Percentiles rank a stretch among this genome's conserved stretches.
phyloP scores from a whole-genome alignment of 1,140 invertebrate species.

The Eueides isabella region DNA sequence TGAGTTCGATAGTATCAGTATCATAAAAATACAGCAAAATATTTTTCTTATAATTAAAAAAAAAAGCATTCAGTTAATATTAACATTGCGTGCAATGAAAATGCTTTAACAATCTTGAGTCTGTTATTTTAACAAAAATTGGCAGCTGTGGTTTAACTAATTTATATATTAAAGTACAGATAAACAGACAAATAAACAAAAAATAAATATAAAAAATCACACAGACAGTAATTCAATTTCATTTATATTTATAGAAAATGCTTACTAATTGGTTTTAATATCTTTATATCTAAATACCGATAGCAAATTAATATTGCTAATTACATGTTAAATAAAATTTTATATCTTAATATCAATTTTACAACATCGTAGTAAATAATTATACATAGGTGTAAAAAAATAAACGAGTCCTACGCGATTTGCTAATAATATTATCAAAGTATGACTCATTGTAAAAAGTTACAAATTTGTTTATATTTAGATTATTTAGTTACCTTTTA shows the following conservation, averaged over 20 bases:
- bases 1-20: too few relatives aligned
- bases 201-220: not conserved
- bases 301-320: slow-evolving; percentile 5
- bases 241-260: not conserved
- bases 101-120: not conserved
- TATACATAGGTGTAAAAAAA: not conserved
- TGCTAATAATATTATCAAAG: not conserved
- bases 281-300: not conserved
- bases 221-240: not conserved
- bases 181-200: not conserved
- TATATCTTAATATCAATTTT: not conserved
- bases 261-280: not conserved
- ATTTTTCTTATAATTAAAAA: too few relatives aligned
- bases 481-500: slow-evolving; percentile 14
- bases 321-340: not conserved
- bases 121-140: not conserved
- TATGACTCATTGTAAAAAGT: not conserved
- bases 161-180: not conserved
- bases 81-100: too few relatives aligned
- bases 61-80: too few relatives aligned
- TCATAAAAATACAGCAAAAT: too few relatives aligned
- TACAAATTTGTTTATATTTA: not conserved
- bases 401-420: not conserved
- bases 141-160: too few relatives aligned
- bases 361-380: not conserved